Evolutionary conservation across 2,888 invertebrate species (phyloP), one percentile per base, ranked within the genome.

Genomic region (Cremastinae sp.): DNA sequence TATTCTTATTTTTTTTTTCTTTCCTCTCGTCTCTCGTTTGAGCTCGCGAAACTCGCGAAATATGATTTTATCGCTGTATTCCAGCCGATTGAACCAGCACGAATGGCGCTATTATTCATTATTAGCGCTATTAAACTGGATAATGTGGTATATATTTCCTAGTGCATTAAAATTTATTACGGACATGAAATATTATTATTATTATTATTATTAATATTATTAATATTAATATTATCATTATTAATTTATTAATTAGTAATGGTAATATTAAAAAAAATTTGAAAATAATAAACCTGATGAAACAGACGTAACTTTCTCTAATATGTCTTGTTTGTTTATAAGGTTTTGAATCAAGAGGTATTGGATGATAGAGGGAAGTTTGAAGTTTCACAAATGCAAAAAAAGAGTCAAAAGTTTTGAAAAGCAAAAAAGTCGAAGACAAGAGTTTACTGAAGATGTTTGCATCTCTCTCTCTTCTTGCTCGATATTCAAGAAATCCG

Each of bases 311-410:
- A 86, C 64, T 86, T 85, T 89, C 86, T 90, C 89, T 90, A 90
- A 90, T 88, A 86, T 87, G 84, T 94, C 65, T 94, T 94, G 93
- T 94, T 94, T 94, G 93, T 94, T 94, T 94, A 93, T 93, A 94
- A 94, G 94, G 94, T 94, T 93, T 93, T 93, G 93, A 94, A 94
- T 93, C 93, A 94, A 94, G 94, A 94, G 93, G 93, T 93, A 93
- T 94, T 93, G 94, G 94, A 94, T 94, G 94, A 94, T 89, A 88
- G 89, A 89, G 89, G 89, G 89, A 89, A 89, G 88, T 89, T 89
- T 89, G 88, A 89, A 89, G 89, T 89, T 88, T 89, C 87, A 84
- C 87, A 79, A 80, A 79, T 54, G 51, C 62, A 53, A 69, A 86
- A 89, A 88, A 88, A 28, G 28, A 86, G 85, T 85, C 83, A 86